Evolutionary conservation across 2,888 invertebrate species (phyloP).

Genomic region (Polia nebulosa): DNA sequence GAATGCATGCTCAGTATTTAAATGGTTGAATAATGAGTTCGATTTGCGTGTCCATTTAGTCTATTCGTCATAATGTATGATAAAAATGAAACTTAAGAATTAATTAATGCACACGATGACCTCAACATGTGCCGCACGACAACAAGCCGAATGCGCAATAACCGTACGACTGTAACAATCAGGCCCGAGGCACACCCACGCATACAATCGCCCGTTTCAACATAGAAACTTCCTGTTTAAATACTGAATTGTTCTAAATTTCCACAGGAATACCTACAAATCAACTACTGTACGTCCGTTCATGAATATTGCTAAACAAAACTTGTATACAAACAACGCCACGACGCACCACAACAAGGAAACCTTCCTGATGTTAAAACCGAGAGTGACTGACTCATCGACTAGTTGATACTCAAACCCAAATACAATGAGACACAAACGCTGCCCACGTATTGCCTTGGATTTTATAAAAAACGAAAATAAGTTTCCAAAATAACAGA

Average conservation of each 20-base stretch:
- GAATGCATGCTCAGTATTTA: constrained; percentile 45
- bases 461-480: constrained; percentile 30
- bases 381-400: constrained; percentile 54
- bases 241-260: constrained; percentile 70
- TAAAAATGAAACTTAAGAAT: constrained; percentile 77
- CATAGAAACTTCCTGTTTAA: constrained; percentile 85
- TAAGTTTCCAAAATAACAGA: constrained; percentile 20
- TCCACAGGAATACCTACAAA: constrained; percentile 65
- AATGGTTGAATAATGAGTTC: constrained; percentile 48
- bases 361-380: constrained; percentile 51
- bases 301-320: constrained; percentile 63
- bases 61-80: constrained; percentile 61
- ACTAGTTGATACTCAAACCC: constrained; percentile 40
- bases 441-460: constrained; percentile 65
- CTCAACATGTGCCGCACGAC: constrained; percentile 76
- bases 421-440: constrained; percentile 59
- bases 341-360: constrained; percentile 42
- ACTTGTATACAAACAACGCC: constrained; percentile 53
- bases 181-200: constrained; percentile 81
- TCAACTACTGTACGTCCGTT: constrained; percentile 51
- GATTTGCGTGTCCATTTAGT: constrained; percentile 55
- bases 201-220: constrained; percentile 81
- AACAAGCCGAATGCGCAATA: constrained; percentile 83
- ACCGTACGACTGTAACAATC: constrained; percentile 78
- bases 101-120: constrained; percentile 77